Conservation (phyloP, 2,888 invertebrate species). For the Drosophila ochracea region DNA sequence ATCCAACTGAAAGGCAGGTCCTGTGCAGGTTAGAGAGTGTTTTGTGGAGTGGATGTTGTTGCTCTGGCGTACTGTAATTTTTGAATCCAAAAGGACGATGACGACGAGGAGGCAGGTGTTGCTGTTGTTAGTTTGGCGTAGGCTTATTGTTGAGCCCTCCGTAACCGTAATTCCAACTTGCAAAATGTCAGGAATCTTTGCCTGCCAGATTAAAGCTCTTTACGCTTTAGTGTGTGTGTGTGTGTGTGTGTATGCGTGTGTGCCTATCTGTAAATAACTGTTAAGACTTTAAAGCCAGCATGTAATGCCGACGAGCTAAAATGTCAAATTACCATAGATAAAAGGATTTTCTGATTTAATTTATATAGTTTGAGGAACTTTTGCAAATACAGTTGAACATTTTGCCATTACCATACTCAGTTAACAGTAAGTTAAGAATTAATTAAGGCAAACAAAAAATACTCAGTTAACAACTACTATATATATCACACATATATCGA, state of each 20-base stretch:
- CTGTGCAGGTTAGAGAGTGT: constrained; percentile 7
- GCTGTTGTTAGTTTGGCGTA: constrained; percentile 71
- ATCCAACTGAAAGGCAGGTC: constrained; percentile 4
- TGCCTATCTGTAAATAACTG: constrained; percentile 41
- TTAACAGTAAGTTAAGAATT: background rate
- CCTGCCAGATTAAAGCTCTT: constrained; percentile 53
- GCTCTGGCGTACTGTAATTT: constrained; percentile 14
- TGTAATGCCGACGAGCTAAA: constrained; percentile 54
- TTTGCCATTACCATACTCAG: constrained; percentile 37
- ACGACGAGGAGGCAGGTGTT: constrained; percentile 47
- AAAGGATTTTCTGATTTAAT: constrained; percentile 52
- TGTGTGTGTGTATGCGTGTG: constrained; percentile 4
- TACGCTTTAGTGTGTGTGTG: background rate
- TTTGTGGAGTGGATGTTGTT: constrained; percentile 9
- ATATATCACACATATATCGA: constrained; percentile 25
- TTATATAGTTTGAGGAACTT: constrained; percentile 55
- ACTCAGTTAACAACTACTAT: constrained; percentile 11
- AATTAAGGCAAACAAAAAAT: background rate
- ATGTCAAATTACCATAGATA: constrained; percentile 73
- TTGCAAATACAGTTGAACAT: constrained; percentile 29
- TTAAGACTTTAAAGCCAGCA: constrained; percentile 47
- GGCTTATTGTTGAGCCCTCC: constrained; percentile 68
- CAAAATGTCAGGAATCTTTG: constrained; percentile 67
- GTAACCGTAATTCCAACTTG: constrained; percentile 61
- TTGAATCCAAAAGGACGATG: constrained; percentile 19